Conservation (phyloP, 2,797 vertebrate genomes). For the Betta splendens region DNA sequence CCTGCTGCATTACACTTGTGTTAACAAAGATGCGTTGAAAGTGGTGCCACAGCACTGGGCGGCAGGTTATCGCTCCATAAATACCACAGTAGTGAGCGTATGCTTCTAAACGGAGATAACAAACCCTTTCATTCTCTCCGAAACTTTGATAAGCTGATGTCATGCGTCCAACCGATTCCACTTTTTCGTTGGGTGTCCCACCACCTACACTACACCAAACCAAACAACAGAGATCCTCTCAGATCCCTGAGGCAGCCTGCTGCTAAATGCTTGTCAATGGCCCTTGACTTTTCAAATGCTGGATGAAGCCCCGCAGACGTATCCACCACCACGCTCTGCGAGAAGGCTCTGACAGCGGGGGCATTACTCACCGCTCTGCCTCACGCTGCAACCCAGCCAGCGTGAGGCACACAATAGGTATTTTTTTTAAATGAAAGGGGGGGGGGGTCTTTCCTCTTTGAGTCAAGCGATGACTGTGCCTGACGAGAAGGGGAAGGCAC, state of each 20-base stretch:
- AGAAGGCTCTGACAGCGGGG: slow-evolving; percentile 32
- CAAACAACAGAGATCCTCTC: slow-evolving; percentile 9
- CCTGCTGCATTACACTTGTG: too few relatives aligned
- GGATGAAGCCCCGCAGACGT: slow-evolving; percentile 6
- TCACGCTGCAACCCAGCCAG: slow-evolving; percentile 28
- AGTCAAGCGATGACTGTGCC: slow-evolving; percentile 76
- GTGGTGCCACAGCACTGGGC: too few relatives aligned
- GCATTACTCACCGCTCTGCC: slow-evolving; percentile 51
- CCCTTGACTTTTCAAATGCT: slow-evolving; percentile 44
- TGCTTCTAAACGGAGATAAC: neutral
- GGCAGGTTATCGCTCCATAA: too few relatives aligned
- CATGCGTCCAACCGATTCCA: slow-evolving; percentile 1
- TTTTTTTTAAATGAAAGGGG: slow-evolving; percentile 66
- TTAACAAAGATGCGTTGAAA: too few relatives aligned
- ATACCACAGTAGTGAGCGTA: slow-evolving; percentile 26
- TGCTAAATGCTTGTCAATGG: slow-evolving; percentile 15
- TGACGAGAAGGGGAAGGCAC: slow-evolving; percentile 73
- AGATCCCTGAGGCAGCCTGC: slow-evolving; percentile 21
- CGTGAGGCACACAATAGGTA: slow-evolving; percentile 71
- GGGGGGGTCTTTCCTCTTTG: slow-evolving; percentile 66
- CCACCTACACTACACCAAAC: too few relatives aligned
- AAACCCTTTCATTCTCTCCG: slow-evolving; percentile 3
- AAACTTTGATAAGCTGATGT: slow-evolving; percentile 7
- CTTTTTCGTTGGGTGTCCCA: neutral
- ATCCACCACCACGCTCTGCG: neutral